A percentile compares a stretch with the other conserved stretches of the same genome.
Conservation (phyloP, 92 coral and sea anemone genomes). For the Porites divaricata region DNA sequence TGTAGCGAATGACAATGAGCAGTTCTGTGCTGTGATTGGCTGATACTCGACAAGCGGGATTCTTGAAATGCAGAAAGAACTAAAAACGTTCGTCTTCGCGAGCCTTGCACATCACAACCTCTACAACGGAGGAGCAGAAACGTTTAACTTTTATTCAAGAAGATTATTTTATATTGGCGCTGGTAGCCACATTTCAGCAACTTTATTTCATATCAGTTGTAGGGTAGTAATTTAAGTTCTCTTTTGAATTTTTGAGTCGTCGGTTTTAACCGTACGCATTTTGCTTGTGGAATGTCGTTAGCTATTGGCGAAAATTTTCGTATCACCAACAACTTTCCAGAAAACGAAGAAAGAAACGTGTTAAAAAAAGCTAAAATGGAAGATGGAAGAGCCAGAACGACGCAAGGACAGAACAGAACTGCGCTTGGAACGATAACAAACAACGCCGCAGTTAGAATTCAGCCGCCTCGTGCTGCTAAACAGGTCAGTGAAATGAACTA, state of each 20-base stretch:
- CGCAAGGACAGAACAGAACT: conserved; percentile 86
- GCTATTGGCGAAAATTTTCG: conserved; percentile 85
- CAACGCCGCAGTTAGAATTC: conserved; percentile 90
- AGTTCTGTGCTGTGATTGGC: conserved; percentile 83
- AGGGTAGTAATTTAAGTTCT: not conserved
- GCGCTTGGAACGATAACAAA: conserved; percentile 96
- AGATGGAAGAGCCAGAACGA: conserved; percentile 74
- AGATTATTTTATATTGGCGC: conserved; percentile 7
- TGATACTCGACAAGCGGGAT: conserved; percentile 81
- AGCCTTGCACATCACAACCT: conserved; percentile 32
- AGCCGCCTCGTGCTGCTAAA: conserved; percentile 98
- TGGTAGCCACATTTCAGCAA: conserved; percentile 25
- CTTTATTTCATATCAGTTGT: not conserved
- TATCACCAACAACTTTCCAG: conserved; percentile 71
- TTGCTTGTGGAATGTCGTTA: conserved; percentile 75
- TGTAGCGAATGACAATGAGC: conserved; percentile 44
- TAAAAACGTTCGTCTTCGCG: conserved; percentile 89
- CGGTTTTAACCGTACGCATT: conserved; percentile 24
- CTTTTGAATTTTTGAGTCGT: conserved; percentile 26
- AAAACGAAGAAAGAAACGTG: conserved; percentile 71
- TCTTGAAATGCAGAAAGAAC: conserved; percentile 84
- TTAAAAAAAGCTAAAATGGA: conserved; percentile 88
- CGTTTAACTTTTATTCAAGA: not conserved
- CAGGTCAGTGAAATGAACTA: conserved; percentile 39
- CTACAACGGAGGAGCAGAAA: not conserved